Evolutionary conservation across 1,140 invertebrate genomes (phyloP).

Genomic region (Araneus ventricosus): DNA sequence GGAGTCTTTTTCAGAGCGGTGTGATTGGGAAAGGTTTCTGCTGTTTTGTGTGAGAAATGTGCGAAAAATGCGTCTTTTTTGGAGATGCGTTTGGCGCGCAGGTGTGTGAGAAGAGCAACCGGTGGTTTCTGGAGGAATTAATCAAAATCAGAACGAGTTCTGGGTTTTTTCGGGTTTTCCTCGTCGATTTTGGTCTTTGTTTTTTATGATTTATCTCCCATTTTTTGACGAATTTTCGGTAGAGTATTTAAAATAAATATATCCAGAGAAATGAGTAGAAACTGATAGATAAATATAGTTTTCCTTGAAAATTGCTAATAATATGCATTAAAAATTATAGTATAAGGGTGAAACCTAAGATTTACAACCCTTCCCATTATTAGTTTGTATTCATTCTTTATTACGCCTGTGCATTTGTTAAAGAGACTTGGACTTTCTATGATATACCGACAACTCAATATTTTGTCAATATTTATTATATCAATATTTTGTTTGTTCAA

Average conservation of each 20-base stretch:
- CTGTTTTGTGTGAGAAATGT: conserved; percentile 12
- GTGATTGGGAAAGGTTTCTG: neutral
- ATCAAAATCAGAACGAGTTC: conserved; percentile 4
- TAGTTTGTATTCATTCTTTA: too few relatives aligned
- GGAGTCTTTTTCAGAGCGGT: neutral
- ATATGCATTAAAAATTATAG: too few relatives aligned
- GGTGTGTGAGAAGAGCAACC: neutral
- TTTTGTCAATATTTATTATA: too few relatives aligned
- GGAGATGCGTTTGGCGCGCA: neutral
- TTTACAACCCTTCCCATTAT: too few relatives aligned
- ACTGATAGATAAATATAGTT: neutral
- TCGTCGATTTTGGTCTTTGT: too few relatives aligned
- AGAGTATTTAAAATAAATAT: neutral
- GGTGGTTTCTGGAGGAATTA: neutral
- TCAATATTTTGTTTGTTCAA: too few relatives aligned
- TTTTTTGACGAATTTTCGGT: neutral
- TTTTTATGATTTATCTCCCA: neutral
- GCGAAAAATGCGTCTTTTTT: conserved; percentile 16
- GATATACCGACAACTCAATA: too few relatives aligned
- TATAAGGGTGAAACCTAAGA: too few relatives aligned
- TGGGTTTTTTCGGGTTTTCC: neutral
- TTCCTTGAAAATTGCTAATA: neutral
- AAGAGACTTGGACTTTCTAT: too few relatives aligned
- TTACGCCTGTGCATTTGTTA: too few relatives aligned
- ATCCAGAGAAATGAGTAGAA: neutral